Evolutionary conservation across 2,797 vertebrate species (phyloP).

Genomic region (Bryconaethiops microstoma): DNA sequence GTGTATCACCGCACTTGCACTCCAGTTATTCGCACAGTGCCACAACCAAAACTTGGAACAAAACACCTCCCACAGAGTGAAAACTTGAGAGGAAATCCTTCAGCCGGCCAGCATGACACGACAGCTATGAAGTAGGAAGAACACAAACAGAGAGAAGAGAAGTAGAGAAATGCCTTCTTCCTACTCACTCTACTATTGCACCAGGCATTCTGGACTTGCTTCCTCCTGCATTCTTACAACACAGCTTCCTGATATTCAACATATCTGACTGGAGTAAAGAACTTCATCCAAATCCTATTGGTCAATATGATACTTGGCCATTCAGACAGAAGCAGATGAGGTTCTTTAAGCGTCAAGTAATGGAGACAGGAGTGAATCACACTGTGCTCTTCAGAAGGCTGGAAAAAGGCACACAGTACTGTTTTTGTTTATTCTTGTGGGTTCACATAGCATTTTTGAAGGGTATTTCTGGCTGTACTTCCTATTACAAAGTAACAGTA

Average conservation of each 20-base stretch:
- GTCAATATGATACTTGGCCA: neutral
- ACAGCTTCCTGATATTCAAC: constrained; percentile 62
- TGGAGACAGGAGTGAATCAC: neutral
- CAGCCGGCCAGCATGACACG: constrained; percentile 37
- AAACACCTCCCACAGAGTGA: constrained; percentile 35
- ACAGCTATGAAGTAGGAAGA: constrained; percentile 50
- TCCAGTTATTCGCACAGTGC: neutral
- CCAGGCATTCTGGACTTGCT: constrained; percentile 42
- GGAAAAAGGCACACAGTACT: neutral
- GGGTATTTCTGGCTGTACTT: neutral
- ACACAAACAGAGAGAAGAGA: constrained; percentile 28
- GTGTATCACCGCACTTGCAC: neutral
- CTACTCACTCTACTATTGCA: constrained; percentile 43
- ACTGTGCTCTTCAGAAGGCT: neutral
- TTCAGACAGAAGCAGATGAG: neutral
- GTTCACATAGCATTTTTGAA: neutral
- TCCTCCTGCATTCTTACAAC: constrained; percentile 61
- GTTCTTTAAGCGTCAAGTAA: neutral
- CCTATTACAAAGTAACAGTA: neutral
- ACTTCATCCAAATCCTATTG: constrained; percentile 9
- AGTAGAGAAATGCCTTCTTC: constrained; percentile 49
- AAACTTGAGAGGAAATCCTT: constrained; percentile 61
- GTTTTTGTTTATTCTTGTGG: neutral
- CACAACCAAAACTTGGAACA: constrained; percentile 18
- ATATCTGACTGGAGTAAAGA: constrained; percentile 40